Percentiles rank a stretch among this genome's conserved stretches.
These are phyloP conservation scores for Syrphus vitripennis DNA, from an alignment of 2,888 invertebrate species.

Conservation along the genomic window DNA sequence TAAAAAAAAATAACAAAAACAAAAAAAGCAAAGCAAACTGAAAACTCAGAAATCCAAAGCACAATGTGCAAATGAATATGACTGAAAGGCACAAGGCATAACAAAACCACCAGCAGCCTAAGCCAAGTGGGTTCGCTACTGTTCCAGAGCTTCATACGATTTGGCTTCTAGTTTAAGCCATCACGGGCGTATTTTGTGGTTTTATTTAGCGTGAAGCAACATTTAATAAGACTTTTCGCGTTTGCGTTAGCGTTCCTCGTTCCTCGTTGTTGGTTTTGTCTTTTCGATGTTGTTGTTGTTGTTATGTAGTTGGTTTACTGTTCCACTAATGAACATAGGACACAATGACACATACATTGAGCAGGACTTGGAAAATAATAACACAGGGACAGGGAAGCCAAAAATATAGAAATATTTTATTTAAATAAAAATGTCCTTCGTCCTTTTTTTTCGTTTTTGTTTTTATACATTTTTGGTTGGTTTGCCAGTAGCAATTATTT, in stretches of 20 bases:
- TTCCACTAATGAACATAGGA: conserved; percentile 39
- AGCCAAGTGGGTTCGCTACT: conserved; percentile 43
- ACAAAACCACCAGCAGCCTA: conserved; percentile 19
- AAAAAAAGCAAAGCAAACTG: not conserved
- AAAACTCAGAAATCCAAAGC: conserved; percentile 1
- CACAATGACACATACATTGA: conserved; percentile 54
- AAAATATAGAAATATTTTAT: conserved; percentile 32
- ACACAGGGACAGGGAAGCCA: conserved; percentile 7
- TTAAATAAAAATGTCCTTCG: conserved; percentile 58
- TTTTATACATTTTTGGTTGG: not conserved
- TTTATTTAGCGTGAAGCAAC: conserved; percentile 27
- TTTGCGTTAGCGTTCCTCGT: not conserved
- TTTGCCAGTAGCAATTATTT: conserved; percentile 59
- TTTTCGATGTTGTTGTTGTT: not conserved
- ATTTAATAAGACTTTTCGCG: conserved; percentile 35
- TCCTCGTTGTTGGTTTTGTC: not conserved
- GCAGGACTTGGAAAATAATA: conserved; percentile 40
- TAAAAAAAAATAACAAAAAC: not conserved
- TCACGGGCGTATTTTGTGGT: conserved; percentile 42
- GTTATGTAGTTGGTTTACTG: not conserved
- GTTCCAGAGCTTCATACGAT: conserved; percentile 27
- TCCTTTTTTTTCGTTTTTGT: conserved; percentile 1
- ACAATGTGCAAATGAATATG: conserved; percentile 55
- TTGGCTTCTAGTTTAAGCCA: conserved; percentile 39
- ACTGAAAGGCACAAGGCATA: conserved; percentile 38